Conservation (phyloP, 2,888 invertebrate genomes). For the Pecten maximus region DNA sequence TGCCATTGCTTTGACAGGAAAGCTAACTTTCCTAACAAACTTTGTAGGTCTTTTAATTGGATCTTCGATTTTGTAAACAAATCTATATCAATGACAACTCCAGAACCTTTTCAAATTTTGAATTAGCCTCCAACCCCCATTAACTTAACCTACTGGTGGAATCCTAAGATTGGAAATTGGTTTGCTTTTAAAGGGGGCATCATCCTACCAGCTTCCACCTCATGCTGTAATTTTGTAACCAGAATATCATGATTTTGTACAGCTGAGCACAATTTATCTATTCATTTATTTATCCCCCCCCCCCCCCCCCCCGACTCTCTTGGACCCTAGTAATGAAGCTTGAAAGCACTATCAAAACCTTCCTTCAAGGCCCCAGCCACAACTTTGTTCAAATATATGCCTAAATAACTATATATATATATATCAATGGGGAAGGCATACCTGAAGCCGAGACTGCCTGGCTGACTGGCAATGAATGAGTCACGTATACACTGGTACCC, state of each 20-base stretch:
- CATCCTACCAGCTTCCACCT: conserved; percentile 2
- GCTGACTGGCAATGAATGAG: too few species aligned
- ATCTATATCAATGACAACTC: background rate
- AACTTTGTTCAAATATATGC: background rate
- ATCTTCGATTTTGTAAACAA: background rate
- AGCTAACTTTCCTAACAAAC: conserved; percentile 24
- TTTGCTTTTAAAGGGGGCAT: background rate
- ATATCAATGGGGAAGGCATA: background rate
- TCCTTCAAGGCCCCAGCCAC: background rate
- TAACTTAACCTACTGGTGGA: conserved; percentile 28
- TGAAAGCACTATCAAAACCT: conserved; percentile 10
- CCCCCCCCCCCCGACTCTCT: too few species aligned
- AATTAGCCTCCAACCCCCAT: conserved; percentile 40
- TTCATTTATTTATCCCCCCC: too few species aligned
- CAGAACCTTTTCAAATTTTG: conserved; percentile 37
- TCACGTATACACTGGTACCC: too few species aligned
- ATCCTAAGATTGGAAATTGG: conserved; percentile 9
- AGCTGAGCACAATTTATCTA: background rate
- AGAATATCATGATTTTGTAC: background rate
- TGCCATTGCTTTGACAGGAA: conserved; percentile 43
- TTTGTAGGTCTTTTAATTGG: conserved; percentile 23
- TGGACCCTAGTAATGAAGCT: conserved; percentile 9
- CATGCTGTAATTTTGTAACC: background rate
- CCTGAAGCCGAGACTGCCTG: too few species aligned
- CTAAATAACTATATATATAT: background rate